Evolutionary conservation across 1,140 invertebrate genomes (phyloP), one percentile per base, ranked within the genome.

Genomic region (Metopolophium dirhodum): DNA sequence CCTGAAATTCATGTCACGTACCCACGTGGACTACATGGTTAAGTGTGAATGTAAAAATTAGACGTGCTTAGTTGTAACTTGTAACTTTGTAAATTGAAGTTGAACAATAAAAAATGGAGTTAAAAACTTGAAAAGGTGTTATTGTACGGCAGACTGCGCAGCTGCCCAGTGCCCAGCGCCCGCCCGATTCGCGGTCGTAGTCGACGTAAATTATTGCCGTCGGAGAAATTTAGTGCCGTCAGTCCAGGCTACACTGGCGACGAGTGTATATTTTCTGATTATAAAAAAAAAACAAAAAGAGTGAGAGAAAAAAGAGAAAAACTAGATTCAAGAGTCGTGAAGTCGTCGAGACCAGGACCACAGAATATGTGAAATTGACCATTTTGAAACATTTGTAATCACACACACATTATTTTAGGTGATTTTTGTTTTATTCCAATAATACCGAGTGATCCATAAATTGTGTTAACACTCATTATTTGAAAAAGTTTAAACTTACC

Each of bases 211-310:
- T n/a, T 77, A 77, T 77, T 26, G 18, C 9, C 20, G 8, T 8
- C 4, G 9, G 51, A 89, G 49, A 89, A 89, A 89, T 89, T 54
- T 89, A 54, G 35, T 14, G 23, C 35, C 7, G 14, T 8, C 37
- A 20, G 61, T 35, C 1, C 0, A 22, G 57, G 90, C 49, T 26
- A 86, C 87, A 68, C 82, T 87, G 82, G 30, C 14, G 22, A 23
- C 1, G 30, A 57, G 35, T 85, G 85, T 35, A 26, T 93, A 93
- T 57, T 93, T 41, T 86, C 35, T 93, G 77, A 93, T 93, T 93
- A 85, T 26, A 37, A 85, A n/a, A 85, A 85, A 23, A 54, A 88
- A 49, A 54, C 51, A 18, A 41, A 90, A 35, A 30, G n/a, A 41
- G 41, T 22, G 54, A 86, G 54, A 88, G 49, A 22, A 51, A 88